phyloP scores from a whole-genome alignment of 2,113 vertebrate species.

The Pyxicephalus adspersus region DNA sequence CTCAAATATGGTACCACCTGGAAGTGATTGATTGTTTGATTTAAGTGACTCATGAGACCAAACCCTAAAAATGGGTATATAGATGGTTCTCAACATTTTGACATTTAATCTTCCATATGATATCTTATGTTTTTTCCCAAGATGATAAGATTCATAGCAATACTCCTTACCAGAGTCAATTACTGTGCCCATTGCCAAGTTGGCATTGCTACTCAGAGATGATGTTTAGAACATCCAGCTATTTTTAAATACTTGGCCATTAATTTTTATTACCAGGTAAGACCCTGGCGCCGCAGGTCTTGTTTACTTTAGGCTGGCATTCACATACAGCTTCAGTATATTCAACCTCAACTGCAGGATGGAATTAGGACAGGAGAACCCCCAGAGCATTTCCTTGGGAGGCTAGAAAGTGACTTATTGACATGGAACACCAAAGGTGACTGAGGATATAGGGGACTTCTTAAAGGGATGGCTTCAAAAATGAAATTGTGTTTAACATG shows the following conservation, averaged over 20 bases:
- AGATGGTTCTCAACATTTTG: too few relatives aligned
- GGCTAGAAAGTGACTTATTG: not conserved
- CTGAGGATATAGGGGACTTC: not conserved
- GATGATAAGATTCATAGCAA: too few relatives aligned
- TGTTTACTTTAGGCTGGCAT: conserved; percentile 30
- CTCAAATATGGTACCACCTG: too few relatives aligned
- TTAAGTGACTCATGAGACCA: too few relatives aligned
- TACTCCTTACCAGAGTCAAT: too few relatives aligned
- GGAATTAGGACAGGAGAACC: not conserved
- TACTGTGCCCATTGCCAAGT: not conserved
- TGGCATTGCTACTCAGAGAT: not conserved
- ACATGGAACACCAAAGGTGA: conserved; percentile 18
- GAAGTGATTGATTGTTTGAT: too few relatives aligned
- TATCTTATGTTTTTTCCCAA: too few relatives aligned
- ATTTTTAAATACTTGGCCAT: conserved; percentile 39
- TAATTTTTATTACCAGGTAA: conserved; percentile 12
- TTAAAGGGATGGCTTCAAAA: not conserved
- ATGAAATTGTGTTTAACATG: too few relatives aligned
- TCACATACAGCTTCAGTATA: not conserved
- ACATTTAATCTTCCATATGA: too few relatives aligned
- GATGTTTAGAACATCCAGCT: conserved; percentile 10
- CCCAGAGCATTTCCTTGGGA: not conserved
- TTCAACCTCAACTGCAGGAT: not conserved
- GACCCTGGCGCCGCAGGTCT: not conserved
- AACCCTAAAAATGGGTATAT: too few relatives aligned